Evolutionary conservation across 2,888 invertebrate genomes (phyloP).

Genomic region (Heliconius erato): DNA sequence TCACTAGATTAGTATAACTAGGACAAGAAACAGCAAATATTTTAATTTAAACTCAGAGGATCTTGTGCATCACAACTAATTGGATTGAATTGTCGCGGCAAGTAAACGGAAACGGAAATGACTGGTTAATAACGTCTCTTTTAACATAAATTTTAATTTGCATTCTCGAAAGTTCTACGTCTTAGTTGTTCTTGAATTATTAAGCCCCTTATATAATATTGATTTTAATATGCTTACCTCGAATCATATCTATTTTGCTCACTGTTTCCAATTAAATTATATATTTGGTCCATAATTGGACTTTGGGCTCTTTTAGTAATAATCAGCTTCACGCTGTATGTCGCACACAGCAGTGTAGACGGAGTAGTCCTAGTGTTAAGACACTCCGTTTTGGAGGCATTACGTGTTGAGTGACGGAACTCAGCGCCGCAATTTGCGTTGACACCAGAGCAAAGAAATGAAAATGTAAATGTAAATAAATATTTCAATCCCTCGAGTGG

Average conservation of each 20-base stretch:
- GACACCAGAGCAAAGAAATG: too few species aligned
- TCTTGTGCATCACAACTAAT: conserved; percentile 15
- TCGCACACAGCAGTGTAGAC: too few species aligned
- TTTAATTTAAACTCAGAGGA: conserved; percentile 14
- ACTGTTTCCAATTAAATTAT: background rate
- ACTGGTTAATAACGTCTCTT: conserved; percentile 20
- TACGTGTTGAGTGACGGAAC: too few species aligned
- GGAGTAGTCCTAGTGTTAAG: too few species aligned
- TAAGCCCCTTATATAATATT: conserved; percentile 1
- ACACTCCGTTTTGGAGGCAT: too few species aligned
- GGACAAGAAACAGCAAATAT: conserved; percentile 3
- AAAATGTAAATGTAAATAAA: too few species aligned
- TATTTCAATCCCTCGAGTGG: too few species aligned
- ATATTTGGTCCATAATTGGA: background rate
- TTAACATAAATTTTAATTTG: conserved; percentile 17
- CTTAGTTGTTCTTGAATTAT: conserved; percentile 10
- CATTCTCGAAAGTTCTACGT: background rate
- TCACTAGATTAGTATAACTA: conserved; percentile 14
- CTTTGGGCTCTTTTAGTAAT: background rate
- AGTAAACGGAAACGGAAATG: conserved; percentile 22
- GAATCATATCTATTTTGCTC: background rate
- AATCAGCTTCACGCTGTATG: too few species aligned
- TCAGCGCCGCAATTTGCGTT: too few species aligned
- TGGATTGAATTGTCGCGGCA: conserved; percentile 25
- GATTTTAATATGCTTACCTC: background rate